A percentile compares a stretch with the other conserved stretches of the same genome.
Conservation (phyloP, 2,113 vertebrate species). For the Rallus limicola region DNA sequence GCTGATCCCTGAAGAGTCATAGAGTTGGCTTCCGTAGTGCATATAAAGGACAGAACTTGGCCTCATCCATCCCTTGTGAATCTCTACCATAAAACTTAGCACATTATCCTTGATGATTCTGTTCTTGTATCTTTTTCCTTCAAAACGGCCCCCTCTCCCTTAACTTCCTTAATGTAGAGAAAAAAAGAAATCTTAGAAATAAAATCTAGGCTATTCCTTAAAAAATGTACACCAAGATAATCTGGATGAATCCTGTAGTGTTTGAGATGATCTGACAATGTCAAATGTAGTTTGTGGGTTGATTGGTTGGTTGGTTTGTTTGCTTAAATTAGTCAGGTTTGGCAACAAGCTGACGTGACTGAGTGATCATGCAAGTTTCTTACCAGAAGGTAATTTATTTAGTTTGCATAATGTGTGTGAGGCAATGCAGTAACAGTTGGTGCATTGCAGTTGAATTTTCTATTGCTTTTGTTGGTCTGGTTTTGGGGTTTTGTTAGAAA, state of each 20-base stretch:
- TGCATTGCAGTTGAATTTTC: background rate
- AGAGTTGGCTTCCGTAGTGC: background rate
- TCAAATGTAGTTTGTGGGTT: background rate
- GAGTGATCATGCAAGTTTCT: conserved; percentile 9
- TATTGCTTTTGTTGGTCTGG: background rate
- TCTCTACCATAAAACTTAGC: conserved; percentile 1
- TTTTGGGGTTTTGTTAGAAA: conserved; percentile 23
- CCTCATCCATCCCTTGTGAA: background rate
- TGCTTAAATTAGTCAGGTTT: conserved; percentile 25
- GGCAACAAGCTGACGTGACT: background rate
- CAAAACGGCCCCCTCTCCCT: background rate
- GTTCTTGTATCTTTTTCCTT: background rate
- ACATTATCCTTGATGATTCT: background rate
- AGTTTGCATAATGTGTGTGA: background rate
- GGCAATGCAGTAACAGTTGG: background rate
- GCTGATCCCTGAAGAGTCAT: conserved; percentile 40
- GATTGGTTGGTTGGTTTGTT: background rate
- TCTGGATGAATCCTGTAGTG: background rate
- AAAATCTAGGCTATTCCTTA: background rate
- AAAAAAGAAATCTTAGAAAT: background rate
- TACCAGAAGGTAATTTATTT: conserved; percentile 41
- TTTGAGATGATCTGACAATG: conserved; percentile 12
- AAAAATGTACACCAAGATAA: background rate
- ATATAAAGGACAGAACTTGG: background rate
- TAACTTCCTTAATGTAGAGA: background rate